A percentile compares a stretch with the other conserved stretches of the same genome.
Conservation (phyloP, 2,797 vertebrate genomes). For the Rhabdophis nuchalis region DNA sequence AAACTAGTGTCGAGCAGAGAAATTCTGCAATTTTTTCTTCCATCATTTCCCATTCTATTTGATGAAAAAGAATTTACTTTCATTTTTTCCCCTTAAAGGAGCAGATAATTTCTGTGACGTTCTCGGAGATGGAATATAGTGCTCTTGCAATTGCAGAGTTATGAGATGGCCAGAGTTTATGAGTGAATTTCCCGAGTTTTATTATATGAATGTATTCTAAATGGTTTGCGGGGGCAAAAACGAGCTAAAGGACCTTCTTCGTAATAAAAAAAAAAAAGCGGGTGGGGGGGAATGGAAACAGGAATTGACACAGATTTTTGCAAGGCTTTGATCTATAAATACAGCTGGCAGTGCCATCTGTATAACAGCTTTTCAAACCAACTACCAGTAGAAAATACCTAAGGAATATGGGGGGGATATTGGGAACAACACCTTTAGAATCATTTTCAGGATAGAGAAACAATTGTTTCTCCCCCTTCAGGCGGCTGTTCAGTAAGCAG, state of each 20-base stretch:
- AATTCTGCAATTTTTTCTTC: background rate
- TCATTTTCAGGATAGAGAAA: background rate
- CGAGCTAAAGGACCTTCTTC: background rate
- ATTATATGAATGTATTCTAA: background rate
- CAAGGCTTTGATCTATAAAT: background rate
- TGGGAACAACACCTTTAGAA: background rate
- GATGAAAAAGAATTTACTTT: background rate
- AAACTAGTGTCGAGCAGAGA: background rate
- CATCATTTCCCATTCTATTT: background rate
- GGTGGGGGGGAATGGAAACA: accelerated
- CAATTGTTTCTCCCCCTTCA: background rate
- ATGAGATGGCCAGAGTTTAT: background rate
- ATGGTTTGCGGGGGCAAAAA: background rate
- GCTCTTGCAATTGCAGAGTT: background rate
- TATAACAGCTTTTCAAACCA: background rate
- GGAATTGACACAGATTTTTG: background rate
- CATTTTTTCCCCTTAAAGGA: background rate
- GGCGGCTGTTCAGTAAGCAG: background rate
- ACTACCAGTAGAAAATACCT: accelerated
- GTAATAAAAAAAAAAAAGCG: too few species aligned
- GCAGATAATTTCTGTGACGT: background rate
- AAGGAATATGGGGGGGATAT: background rate
- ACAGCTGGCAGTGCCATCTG: background rate
- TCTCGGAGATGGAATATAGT: background rate
- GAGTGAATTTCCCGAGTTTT: background rate